Evolutionary conservation across 2,888 invertebrate genomes (phyloP).

Genomic region (Thalpophila matura): DNA sequence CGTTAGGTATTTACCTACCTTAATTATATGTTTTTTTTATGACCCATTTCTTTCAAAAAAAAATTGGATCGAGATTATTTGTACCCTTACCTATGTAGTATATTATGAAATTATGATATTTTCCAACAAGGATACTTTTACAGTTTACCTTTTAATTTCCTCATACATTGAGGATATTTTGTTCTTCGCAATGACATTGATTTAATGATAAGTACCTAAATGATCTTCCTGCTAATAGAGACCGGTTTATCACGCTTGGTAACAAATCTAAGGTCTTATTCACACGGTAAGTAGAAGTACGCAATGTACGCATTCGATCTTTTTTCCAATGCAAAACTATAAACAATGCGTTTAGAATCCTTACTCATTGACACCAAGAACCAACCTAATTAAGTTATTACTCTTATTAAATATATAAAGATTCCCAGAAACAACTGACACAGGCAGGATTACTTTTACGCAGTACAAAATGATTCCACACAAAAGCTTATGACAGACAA

Average conservation of each 20-base stretch:
- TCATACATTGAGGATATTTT: slow-evolving; percentile 53
- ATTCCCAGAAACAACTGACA: too few species aligned
- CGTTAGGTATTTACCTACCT: too few species aligned
- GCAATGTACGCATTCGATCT: neutral
- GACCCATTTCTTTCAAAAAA: neutral
- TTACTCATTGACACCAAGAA: too few species aligned
- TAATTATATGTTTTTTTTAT: neutral
- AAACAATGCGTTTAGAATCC: too few species aligned
- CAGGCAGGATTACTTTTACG: neutral
- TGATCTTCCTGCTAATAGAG: slow-evolving; percentile 58
- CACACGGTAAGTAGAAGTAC: neutral
- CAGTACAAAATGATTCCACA: too few species aligned
- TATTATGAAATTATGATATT: neutral
- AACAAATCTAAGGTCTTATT: slow-evolving; percentile 22
- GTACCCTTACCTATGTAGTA: neutral
- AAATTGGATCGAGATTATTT: too few species aligned
- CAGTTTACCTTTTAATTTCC: slow-evolving; percentile 47
- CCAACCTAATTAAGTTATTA: too few species aligned
- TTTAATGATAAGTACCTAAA: slow-evolving; percentile 55
- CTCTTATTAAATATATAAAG: too few species aligned
- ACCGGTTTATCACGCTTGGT: slow-evolving; percentile 48
- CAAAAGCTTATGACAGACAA: too few species aligned
- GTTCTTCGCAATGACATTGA: slow-evolving; percentile 58
- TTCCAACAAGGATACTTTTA: slow-evolving; percentile 25
- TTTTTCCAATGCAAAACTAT: too few species aligned